Conservation (phyloP, 2,888 invertebrate species). For the Branchipolynoe longqiensis region DNA sequence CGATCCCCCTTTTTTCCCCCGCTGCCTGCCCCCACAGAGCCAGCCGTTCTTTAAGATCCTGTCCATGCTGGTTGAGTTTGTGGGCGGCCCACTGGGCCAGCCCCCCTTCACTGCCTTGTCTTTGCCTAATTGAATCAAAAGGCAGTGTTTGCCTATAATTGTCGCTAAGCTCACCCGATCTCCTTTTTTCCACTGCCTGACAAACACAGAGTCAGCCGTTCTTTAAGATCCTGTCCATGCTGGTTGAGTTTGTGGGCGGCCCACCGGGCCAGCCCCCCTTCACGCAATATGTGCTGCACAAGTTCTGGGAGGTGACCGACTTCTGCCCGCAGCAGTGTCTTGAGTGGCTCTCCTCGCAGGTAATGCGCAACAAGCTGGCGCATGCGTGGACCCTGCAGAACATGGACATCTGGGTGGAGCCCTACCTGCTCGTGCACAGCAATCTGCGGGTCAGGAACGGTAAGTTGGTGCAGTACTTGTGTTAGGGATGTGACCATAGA, state of each 20-base stretch:
- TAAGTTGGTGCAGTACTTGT: too few relatives aligned
- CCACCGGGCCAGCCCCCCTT: slow-evolving; percentile 93
- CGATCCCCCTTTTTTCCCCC: neutral
- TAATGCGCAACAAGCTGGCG: slow-evolving; percentile 92
- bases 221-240: slow-evolving; percentile 93
- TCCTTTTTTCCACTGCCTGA: too few relatives aligned
- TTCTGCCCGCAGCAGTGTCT: slow-evolving; percentile 94
- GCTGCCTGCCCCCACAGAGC: slow-evolving; percentile 84
- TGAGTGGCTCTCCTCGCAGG: slow-evolving; percentile 89
- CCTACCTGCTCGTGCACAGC: slow-evolving; percentile 91
- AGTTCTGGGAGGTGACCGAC: slow-evolving; percentile 92
- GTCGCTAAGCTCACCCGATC: too few relatives aligned
- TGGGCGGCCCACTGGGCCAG: slow-evolving; percentile 89
- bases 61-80: slow-evolving; percentile 91
- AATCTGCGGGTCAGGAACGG: slow-evolving; percentile 93
- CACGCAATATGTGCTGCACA: slow-evolving; percentile 92
- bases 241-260: slow-evolving; percentile 90
- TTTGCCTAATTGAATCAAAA: too few relatives aligned
- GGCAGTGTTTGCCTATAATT: too few relatives aligned
- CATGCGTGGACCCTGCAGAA: slow-evolving; percentile 95
- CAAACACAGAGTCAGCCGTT: slow-evolving; percentile 94
- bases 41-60: slow-evolving; percentile 96
- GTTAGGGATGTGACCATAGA: too few relatives aligned
- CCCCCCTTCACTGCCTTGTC: slow-evolving; percentile 89
- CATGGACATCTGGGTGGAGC: slow-evolving; percentile 95